These are phyloP conservation scores for Diarsia rubi DNA, from an alignment of 2,888 invertebrate genomes.

Conservation along the genomic window DNA sequence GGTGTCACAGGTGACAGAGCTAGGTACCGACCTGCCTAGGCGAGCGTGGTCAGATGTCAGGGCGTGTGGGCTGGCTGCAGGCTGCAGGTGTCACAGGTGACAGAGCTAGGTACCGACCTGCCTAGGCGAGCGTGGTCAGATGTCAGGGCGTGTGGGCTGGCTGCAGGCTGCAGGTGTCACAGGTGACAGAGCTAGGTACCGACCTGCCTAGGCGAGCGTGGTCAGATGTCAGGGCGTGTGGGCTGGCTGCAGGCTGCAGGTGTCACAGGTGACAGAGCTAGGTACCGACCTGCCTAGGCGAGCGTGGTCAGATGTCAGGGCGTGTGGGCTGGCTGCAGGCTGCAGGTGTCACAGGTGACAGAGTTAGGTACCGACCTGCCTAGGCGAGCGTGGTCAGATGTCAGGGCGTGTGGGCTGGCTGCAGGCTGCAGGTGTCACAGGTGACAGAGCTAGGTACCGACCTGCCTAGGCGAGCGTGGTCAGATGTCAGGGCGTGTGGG, in stretches of 20 bases:
- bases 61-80: constrained; percentile 47
- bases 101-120: constrained; percentile 24
- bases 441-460: background rate
- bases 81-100: constrained; percentile 15
- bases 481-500: constrained; percentile 53
- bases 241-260: constrained; percentile 47
- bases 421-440: constrained; percentile 73
- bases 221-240: constrained; percentile 50
- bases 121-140: constrained; percentile 61
- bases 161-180: constrained; percentile 72
- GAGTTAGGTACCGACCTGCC: constrained; percentile 4
- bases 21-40: constrained; percentile 6
- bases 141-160: constrained; percentile 62
- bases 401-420: constrained; percentile 34
- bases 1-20: background rate
- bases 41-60: constrained; percentile 53
- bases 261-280: background rate
- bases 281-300: constrained; percentile 46
- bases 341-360: constrained; percentile 74
- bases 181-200: constrained; percentile 55
- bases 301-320: constrained; percentile 64
- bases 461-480: constrained; percentile 42
- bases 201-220: constrained; percentile 33
- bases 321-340: constrained; percentile 58
- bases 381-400: constrained; percentile 27